Evolutionary conservation across 2,888 invertebrate species (phyloP), one percentile per base, ranked within the genome.

Genomic region (Acronicta aceris): DNA sequence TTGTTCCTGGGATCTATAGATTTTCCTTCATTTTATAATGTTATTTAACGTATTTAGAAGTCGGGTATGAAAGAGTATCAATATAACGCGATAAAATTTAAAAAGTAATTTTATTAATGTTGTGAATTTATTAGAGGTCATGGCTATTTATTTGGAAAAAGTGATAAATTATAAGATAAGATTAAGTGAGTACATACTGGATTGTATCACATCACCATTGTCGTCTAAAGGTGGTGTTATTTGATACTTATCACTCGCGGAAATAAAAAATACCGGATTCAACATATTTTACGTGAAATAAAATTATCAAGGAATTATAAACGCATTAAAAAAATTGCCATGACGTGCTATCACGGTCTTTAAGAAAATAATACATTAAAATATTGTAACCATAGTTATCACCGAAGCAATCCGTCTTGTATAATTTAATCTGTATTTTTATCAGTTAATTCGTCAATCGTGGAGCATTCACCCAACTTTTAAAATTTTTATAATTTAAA

Each of bases 391-490:
- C 41, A 16, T 50, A 30, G 54, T 55, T 54, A 55, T 57, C 47
- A 9, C 33, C 36, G 17, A 51, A 59, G 43, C 52, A 57, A 53
- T 55, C 67, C 45, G 41, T 46, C 42, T 72, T 72, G 0, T 16
- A 9, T 9, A 48, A 38, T 45, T 10, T 69, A 51, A 61, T 65
- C 50, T 48, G 1, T 48, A 10, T 50, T 38, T 40, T 66, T 66
- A 68, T 73, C 74, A 61, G 36, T 57, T 63, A 62, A 73, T 60
- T 62, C 52, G 54, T 63, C 65, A 63, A 67, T 61, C 46, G 51
- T 65, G 43, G 36, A 56, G 47, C 41, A 53, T 17, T 67, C 60
- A 66, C 54, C 62, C 40, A 63, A 55, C 15, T 8, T 48, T 42
- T 27, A 59, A 17, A 25, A 45, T 59, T 62, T 51, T 43, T 33